Percentiles rank a stretch among this genome's conserved stretches.
Evolutionary conservation across 2,113 vertebrate species (phyloP).

Genomic region (Nematolebias whitei): DNA sequence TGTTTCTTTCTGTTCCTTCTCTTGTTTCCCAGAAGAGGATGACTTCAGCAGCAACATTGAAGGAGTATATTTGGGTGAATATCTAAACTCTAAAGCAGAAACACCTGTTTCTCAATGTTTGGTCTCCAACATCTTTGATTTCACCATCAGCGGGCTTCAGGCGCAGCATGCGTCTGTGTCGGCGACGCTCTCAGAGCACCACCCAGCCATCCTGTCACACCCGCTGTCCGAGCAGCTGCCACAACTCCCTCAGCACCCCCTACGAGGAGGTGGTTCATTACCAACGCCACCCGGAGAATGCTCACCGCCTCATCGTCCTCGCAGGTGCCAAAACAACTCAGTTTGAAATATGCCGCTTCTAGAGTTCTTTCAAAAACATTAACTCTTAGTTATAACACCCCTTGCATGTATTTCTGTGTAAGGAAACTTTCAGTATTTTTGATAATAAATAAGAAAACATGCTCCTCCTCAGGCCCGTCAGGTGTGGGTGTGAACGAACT

Average conservation of each 20-base stretch:
- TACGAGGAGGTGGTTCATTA: conserved; percentile 93
- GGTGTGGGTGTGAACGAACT: conserved; percentile 95
- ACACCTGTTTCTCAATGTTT: neutral
- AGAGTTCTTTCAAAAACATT: neutral
- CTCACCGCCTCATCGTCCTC: conserved; percentile 86
- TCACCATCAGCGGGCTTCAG: conserved; percentile 87
- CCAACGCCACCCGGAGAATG: conserved; percentile 83
- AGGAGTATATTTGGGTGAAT: conserved; percentile 87
- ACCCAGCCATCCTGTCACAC: conserved; percentile 63
- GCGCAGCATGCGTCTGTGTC: conserved; percentile 90
- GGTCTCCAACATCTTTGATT: neutral
- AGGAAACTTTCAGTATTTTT: neutral
- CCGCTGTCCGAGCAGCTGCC: conserved; percentile 76
- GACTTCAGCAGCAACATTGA: conserved; percentile 84
- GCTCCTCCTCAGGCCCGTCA: conserved; percentile 84
- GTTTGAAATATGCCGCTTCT: neutral
- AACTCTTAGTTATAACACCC: neutral
- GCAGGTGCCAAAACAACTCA: conserved; percentile 77
- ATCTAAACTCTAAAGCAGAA: neutral
- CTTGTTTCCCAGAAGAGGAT: conserved; percentile 81
- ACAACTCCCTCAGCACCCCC: conserved; percentile 64
- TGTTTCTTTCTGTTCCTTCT: neutral
- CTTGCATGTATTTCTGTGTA: neutral
- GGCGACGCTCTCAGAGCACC: conserved; percentile 73
- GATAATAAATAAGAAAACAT: rapidly evolving